Evolutionary conservation across 2,888 invertebrate species (phyloP), one percentile per base, ranked within the genome.

Genomic region (Heliothis peltigera): DNA sequence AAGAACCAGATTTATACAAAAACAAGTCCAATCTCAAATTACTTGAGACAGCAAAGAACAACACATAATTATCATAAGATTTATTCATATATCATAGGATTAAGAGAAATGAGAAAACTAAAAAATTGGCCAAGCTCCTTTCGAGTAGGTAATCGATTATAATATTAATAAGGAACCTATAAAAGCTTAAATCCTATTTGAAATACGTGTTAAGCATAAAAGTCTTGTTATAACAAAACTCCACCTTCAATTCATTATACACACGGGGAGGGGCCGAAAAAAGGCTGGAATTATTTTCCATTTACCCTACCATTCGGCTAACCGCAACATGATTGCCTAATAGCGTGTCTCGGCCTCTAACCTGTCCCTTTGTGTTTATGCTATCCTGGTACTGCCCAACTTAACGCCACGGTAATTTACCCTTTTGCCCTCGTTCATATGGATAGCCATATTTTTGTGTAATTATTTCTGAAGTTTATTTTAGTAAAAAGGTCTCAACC

Each of bases 361-460:
- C 39, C 54, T 57, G 56, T 75, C 75, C 64, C 51, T 70, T 55
- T 28, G 43, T 58, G 63, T 63, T 70, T 55, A 70, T 63, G 64
- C 49, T 75, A 54, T 51, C 75, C 49, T 68, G 49, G 61, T 70
- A 74, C 53, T 35, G 32, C 44, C 44, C 44, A 42, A 53, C 53
- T 43, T 44, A 21, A 51, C 21, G 28, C 7, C 0, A 44, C 35
- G 56, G 57, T 75, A 57, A 57, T 70, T 75, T 54, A 75, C 70
- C 54, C 42, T 42, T 46, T 46, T 17, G 28, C 39, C 56, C 44
- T 43, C 44, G 39, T 59, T 58, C 21, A 48, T 66, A 47, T 19
- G 58, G 51, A 73, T 55, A 44, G 67, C 25, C 74, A 66, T 68
- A 68, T 55, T 68, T 72, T 65, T 65, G 28, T 21, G 52, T 44